phyloP scores from a whole-genome alignment of 2,797 vertebrate genomes.

The Lophius americanus region DNA sequence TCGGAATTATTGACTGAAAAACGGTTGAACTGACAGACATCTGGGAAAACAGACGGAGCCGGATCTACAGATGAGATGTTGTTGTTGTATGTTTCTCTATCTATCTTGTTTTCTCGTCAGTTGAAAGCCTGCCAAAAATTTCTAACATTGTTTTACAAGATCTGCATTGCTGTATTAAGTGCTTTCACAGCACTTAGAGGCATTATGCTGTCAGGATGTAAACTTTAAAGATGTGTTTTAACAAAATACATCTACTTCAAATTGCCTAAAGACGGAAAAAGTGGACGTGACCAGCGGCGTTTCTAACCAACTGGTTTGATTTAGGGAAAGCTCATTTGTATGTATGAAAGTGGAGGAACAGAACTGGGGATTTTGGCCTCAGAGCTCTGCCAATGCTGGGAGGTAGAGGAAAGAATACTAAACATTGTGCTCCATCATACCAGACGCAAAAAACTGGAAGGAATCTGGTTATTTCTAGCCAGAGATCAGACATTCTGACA shows the following conservation, averaged over 20 bases:
- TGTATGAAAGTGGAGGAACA: slow-evolving; percentile 59
- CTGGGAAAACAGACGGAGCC: too few relatives aligned
- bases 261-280: slow-evolving; percentile 57
- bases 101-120: slow-evolving; percentile 28
- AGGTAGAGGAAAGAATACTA: slow-evolving; percentile 64
- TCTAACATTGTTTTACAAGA: slow-evolving; percentile 40
- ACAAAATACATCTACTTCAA: slow-evolving; percentile 66
- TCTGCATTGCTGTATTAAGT: slow-evolving; percentile 47
- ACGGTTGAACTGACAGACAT: not conserved
- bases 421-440: slow-evolving; percentile 48
- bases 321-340: slow-evolving; percentile 74
- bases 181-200: slow-evolving; percentile 52
- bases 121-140: slow-evolving; percentile 44
- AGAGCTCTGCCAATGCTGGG: slow-evolving; percentile 52
- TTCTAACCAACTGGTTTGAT: slow-evolving; percentile 51
- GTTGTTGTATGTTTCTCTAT: not conserved
- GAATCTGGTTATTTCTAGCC: slow-evolving; percentile 17
- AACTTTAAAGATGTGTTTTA: slow-evolving; percentile 67
- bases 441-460: slow-evolving; percentile 33
- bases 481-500: slow-evolving; percentile 17
- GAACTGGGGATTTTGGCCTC: slow-evolving; percentile 61
- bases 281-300: slow-evolving; percentile 51
- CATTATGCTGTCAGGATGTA: slow-evolving; percentile 57
- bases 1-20: slow-evolving; percentile 1
- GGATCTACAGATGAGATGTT: too few relatives aligned